Evolutionary conservation across 2,113 vertebrate species (phyloP).

Genomic region (Telmatochromis sp.): DNA sequence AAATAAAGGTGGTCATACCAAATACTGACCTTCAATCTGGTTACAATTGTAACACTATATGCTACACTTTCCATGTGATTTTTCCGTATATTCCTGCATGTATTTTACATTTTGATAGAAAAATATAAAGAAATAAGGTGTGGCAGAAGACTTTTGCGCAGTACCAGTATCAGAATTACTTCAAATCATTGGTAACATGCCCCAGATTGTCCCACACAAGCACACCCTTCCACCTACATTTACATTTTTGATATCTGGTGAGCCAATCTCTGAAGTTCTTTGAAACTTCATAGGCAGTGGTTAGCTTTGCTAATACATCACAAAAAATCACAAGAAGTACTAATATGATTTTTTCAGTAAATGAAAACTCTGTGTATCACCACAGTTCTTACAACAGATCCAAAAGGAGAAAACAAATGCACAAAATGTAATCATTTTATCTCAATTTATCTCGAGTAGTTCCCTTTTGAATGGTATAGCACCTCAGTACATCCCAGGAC

Average conservation of each 20-base stretch:
- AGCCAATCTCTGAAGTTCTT: background rate
- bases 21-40: too few relatives aligned
- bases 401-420: background rate
- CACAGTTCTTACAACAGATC: background rate
- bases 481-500: background rate
- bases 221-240: background rate
- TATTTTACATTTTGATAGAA: background rate
- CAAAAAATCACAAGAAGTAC: background rate
- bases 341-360: background rate
- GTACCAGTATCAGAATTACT: background rate
- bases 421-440: background rate
- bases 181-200: background rate
- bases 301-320: background rate
- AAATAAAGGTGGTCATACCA: background rate
- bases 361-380: background rate
- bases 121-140: background rate
- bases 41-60: background rate
- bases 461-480: background rate
- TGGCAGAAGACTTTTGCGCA: background rate
- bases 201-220: background rate
- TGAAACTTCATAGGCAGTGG: background rate
- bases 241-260: background rate
- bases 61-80: background rate
- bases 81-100: fast-evolving
- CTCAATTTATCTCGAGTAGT: background rate